A percentile compares a stretch with the other conserved stretches of the same genome.
phyloP scores from a whole-genome alignment of 2,113 vertebrate genomes.

The Guaruba guarouba region DNA sequence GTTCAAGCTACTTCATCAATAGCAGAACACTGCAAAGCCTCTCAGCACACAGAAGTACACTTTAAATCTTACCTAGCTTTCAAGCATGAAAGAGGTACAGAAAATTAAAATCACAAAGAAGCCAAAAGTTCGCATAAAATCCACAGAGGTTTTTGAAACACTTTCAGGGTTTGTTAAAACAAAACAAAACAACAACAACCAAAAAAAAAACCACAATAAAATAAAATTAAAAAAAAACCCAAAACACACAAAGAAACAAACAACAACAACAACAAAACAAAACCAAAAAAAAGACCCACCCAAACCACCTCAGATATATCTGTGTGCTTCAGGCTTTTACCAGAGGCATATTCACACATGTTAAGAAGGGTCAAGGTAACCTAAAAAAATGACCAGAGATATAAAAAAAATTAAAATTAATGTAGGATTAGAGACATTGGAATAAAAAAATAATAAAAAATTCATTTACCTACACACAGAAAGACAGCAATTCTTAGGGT shows the following conservation, averaged over 20 bases:
- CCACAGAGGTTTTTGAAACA: background rate
- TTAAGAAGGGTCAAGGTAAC: background rate
- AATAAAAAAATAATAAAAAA: too few species aligned
- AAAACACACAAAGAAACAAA: too few species aligned
- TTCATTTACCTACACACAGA: background rate
- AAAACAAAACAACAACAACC: background rate
- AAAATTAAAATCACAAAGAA: background rate
- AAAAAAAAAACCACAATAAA: too few species aligned
- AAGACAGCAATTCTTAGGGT: background rate
- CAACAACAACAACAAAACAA: background rate
- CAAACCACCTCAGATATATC: background rate
- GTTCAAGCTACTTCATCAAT: background rate
- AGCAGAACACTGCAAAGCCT: background rate
- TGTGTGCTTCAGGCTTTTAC: background rate
- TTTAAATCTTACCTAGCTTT: background rate
- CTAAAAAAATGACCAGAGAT: background rate
- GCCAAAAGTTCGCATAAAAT: background rate
- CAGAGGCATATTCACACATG: background rate
- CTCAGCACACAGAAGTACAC: background rate
- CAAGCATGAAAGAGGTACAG: background rate
- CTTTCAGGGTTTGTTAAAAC: background rate
- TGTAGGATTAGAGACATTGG: background rate
- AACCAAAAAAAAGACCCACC: background rate
- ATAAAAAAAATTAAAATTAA: background rate
- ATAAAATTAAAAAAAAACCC: accelerated